Evolutionary conservation across 1,140 invertebrate species (phyloP).

Genomic region (Pogonomyrmex californicus): DNA sequence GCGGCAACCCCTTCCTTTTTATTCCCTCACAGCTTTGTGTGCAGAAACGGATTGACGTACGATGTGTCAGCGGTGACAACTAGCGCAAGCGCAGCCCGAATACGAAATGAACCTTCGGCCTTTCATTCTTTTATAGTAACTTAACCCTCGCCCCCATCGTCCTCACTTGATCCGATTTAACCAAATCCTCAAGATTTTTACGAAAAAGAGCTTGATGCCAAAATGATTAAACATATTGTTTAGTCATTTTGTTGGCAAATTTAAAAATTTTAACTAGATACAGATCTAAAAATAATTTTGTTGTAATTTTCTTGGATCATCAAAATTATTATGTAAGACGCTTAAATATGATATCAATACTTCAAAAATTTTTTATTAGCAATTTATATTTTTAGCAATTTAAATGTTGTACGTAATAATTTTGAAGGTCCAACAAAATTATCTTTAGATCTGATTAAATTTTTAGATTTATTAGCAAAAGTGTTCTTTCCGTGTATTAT

Average conservation of each 20-base stretch:
- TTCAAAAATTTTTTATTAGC: too few species aligned
- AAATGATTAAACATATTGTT: constrained; percentile 16
- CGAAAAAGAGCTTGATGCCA: constrained; percentile 66
- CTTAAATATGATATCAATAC: too few species aligned
- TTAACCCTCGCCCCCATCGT: constrained; percentile 53
- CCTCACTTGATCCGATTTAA: constrained; percentile 35
- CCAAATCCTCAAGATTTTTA: constrained; percentile 53
- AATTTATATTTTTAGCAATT: too few species aligned
- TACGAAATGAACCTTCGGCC: constrained; percentile 83
- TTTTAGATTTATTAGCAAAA: too few species aligned
- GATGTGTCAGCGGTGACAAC: constrained; percentile 87
- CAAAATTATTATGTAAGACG: too few species aligned
- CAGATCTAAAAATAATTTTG: too few species aligned
- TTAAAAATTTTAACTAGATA: too few species aligned
- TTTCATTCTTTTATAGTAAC: constrained; percentile 54
- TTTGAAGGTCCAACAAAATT: too few species aligned
- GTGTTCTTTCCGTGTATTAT: background rate
- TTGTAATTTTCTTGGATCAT: too few species aligned
- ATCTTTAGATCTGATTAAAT: too few species aligned
- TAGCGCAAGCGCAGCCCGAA: constrained; percentile 86
- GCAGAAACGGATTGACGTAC: constrained; percentile 85
- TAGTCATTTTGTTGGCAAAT: background rate
- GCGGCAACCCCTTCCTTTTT: constrained; percentile 79
- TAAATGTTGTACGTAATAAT: too few species aligned
- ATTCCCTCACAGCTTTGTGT: constrained; percentile 80